phyloP scores from a whole-genome alignment of 2,888 invertebrate species.

The Plagodis dolabraria region DNA sequence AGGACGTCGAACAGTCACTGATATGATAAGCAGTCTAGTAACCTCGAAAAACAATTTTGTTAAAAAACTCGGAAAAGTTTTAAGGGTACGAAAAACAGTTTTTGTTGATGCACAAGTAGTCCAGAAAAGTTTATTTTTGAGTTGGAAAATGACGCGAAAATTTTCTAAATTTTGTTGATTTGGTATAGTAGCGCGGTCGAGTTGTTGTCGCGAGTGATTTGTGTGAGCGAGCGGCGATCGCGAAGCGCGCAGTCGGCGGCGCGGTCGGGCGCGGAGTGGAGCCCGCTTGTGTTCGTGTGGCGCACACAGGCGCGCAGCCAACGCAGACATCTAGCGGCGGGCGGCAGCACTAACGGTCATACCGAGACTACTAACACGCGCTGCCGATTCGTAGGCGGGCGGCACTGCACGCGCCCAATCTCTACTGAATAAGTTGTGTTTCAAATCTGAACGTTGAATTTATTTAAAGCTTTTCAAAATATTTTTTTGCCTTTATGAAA shows the following conservation, averaged over 20 bases:
- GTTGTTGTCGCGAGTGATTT: constrained; percentile 73
- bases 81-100: constrained; percentile 32
- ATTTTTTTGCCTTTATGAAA: too few relatives aligned
- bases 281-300: constrained; percentile 69
- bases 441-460: not conserved
- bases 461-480: not conserved
- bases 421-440: constrained; percentile 8
- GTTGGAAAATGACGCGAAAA: constrained; percentile 57
- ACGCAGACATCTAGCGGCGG: constrained; percentile 71
- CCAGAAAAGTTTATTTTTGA: constrained; percentile 42
- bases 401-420: constrained; percentile 43
- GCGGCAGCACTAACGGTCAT: constrained; percentile 59
- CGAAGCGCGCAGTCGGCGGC: constrained; percentile 78
- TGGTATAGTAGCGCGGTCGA: constrained; percentile 47
- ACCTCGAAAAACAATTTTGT: constrained; percentile 48
- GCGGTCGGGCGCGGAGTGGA: constrained; percentile 83
- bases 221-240: constrained; percentile 59
- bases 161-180: constrained; percentile 60
- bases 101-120: constrained; percentile 46
- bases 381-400: constrained; percentile 57
- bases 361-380: constrained; percentile 44
- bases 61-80: constrained; percentile 41
- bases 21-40: constrained; percentile 59
- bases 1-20: constrained; percentile 64
- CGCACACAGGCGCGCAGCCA: constrained; percentile 74